Percentiles rank a stretch among this genome's conserved stretches.
Evolutionary conservation across 2,888 invertebrate genomes (phyloP).

Genomic region (Ophion obscuratus): DNA sequence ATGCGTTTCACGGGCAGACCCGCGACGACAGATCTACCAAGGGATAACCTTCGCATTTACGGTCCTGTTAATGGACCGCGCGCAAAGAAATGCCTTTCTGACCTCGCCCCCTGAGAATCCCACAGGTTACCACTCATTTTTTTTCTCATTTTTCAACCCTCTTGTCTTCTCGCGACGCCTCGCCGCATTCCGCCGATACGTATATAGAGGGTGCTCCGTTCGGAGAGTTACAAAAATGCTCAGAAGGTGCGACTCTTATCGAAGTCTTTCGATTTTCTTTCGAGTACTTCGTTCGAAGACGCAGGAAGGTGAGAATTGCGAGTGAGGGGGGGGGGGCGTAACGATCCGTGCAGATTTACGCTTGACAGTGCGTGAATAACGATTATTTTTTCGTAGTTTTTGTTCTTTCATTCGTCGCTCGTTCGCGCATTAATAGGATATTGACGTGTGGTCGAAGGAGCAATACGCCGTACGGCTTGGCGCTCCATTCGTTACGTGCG

Average conservation of each 20-base stretch:
- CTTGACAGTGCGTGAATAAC: conserved; percentile 57
- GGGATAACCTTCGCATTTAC: conserved; percentile 57
- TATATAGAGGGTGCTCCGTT: too few relatives aligned
- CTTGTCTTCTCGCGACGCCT: too few relatives aligned
- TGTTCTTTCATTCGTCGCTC: background rate
- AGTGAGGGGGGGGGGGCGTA: background rate
- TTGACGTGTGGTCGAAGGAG: conserved; percentile 45
- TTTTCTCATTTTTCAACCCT: conserved; percentile 35
- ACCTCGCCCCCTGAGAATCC: conserved; percentile 18
- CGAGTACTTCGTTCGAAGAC: too few relatives aligned
- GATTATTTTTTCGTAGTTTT: conserved; percentile 16
- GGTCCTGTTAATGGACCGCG: conserved; percentile 56
- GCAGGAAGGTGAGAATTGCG: too few relatives aligned
- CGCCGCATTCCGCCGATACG: too few relatives aligned
- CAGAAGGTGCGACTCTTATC: too few relatives aligned
- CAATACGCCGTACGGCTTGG: too few relatives aligned
- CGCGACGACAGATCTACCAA: conserved; percentile 34
- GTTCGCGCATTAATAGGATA: conserved; percentile 57
- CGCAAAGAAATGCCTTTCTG: conserved; percentile 42
- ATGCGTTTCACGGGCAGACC: conserved; percentile 39
- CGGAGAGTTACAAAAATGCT: too few relatives aligned
- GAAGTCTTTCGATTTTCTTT: too few relatives aligned
- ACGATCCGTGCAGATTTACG: conserved; percentile 42
- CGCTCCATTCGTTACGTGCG: too few relatives aligned
- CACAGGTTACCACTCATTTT: background rate